Evolutionary conservation across 2,888 invertebrate genomes (phyloP).

Genomic region (Tipula vernalis): DNA sequence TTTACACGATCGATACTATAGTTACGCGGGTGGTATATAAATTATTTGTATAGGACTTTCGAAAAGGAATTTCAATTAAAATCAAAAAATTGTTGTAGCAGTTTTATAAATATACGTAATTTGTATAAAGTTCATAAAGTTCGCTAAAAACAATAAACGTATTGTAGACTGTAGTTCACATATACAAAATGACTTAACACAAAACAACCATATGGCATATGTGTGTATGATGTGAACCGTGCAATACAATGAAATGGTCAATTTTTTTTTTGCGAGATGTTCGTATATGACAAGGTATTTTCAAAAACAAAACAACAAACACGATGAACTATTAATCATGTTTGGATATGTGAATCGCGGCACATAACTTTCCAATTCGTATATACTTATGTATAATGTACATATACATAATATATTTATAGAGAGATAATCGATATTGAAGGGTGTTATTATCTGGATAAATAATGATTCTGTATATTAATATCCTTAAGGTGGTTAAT

Average conservation of each 20-base stretch:
- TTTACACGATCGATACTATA: not conserved
- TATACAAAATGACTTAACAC: not conserved
- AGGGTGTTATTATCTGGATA: not conserved
- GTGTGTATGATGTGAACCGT: not conserved
- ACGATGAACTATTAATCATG: not conserved
- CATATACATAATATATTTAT: not conserved
- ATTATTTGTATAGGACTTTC: not conserved
- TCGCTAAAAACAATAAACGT: not conserved
- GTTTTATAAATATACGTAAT: not conserved
- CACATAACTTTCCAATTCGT: not conserved
- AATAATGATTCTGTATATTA: not conserved
- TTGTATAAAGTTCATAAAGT: not conserved
- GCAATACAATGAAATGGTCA: not conserved
- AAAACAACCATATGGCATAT: not conserved
- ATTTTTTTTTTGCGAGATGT: not conserved
- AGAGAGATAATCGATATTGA: not conserved
- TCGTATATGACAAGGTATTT: not conserved
- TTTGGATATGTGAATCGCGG: not conserved
- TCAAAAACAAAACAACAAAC: not conserved
- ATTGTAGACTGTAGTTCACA: not conserved
- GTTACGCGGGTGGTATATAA: not conserved
- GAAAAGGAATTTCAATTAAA: not conserved
- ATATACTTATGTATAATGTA: not conserved
- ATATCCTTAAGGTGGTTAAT: not conserved
- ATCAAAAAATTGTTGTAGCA: not conserved